Evolutionary conservation across 2,888 invertebrate species (phyloP), one percentile per base, ranked within the genome.

Genomic region (Temnothorax unifasciatus): DNA sequence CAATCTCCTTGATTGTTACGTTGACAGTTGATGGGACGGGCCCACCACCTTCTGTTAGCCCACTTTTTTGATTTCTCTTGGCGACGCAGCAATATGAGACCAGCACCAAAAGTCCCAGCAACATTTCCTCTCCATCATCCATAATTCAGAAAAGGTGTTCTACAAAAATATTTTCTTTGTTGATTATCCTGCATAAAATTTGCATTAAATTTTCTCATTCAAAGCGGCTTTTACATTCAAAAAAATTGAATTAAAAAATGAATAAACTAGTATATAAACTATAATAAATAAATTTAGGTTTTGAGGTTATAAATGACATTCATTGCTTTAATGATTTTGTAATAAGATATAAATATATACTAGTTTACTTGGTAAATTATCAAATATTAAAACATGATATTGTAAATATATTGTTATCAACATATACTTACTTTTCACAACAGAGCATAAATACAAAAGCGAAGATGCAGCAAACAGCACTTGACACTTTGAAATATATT

Each of bases 321-420:
- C 29, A 29, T 29, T 25, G 2, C 25, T 25, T 25, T 11, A 50
- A 50, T 50, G n/a, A 50, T 50, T 52, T 52, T 52, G 18, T 52
- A n/a, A 52, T 3, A 52, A 52, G 5, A 52, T 52, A n/a, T n/a
- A n/a, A 52, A 52, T n/a, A 52, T 8, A 52, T 6, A 15, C 29
- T 50, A n/a, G 50, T 50, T 50, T 50, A 15, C 18, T 6, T 50
- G n/a, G 50, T 50, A n/a, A 52, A 52, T n/a, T 52, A 15, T 52
- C 5, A n/a, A 52, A n/a, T 52, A 6, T n/a, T 18, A 52, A 52
- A 52, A 52, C 50, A 29, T 29, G 29, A 52, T 52, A 52, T 52
- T 52, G 50, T 52, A 52, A 18, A 52, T 52, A 52, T 52, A 52
- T 18, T 52, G n/a, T 52, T 52, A 52, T 52, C 50, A 52, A 52